Conservation (phyloP, 2,888 invertebrate genomes). For the Tillus elongatus region DNA sequence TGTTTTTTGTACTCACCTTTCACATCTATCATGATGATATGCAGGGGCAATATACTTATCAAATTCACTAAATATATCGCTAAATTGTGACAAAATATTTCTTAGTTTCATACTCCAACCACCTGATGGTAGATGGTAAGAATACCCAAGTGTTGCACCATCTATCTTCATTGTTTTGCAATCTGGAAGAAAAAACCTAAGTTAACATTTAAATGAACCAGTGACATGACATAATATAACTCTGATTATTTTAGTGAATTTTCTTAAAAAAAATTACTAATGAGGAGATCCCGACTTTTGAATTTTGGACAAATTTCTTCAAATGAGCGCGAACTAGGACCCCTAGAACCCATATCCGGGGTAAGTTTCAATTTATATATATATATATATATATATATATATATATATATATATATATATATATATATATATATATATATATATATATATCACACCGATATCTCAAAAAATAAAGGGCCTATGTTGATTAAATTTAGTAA, state of each 20-base stretch:
- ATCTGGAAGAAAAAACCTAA: neutral
- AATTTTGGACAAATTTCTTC: too few species aligned
- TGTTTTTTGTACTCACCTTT: slow-evolving; percentile 72
- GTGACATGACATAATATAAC: neutral
- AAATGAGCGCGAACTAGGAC: too few species aligned
- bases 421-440: neutral
- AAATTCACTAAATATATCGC: slow-evolving; percentile 92
- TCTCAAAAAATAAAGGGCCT: neutral
- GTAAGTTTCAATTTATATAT: too few species aligned
- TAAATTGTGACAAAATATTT: slow-evolving; percentile 77
- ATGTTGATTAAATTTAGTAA: neutral
- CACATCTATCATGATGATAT: slow-evolving; percentile 94
- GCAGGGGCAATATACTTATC: slow-evolving; percentile 93
- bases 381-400: slow-evolving; percentile 3
- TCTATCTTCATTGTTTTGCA: slow-evolving; percentile 41
- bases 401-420: slow-evolving; percentile 5
- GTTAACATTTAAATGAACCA: neutral
- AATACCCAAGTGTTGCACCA: slow-evolving; percentile 63
- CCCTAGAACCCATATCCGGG: too few species aligned
- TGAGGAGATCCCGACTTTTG: too few species aligned
- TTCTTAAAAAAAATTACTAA: too few species aligned
- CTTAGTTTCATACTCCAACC: slow-evolving; percentile 68
- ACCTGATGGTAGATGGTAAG: slow-evolving; percentile 72
- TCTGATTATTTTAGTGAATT: too few species aligned
- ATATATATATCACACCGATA: too few species aligned